These are phyloP conservation scores for Xenopus borealis DNA, from an alignment of 2,113 vertebrate genomes.

Conservation along the genomic window DNA sequence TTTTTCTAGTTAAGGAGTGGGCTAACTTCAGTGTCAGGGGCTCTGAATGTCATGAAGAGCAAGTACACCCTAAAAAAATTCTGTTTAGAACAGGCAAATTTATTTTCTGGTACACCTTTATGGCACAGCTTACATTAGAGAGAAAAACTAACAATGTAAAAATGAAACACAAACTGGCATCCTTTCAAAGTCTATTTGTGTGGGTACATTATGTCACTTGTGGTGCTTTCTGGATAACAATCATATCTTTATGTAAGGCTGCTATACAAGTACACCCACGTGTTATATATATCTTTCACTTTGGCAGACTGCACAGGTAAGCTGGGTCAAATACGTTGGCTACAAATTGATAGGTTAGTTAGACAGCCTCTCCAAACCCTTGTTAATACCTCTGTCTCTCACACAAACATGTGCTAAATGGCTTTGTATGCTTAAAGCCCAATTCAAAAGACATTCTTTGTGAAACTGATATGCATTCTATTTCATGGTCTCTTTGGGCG, in stretches of 20 bases:
- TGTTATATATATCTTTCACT: conserved; percentile 32
- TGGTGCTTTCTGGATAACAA: conserved; percentile 35
- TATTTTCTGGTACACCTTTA: too few relatives aligned
- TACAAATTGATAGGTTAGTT: conserved; percentile 19
- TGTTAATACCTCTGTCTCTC: conserved; percentile 17
- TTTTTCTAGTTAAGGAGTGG: too few relatives aligned
- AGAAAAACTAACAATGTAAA: neutral
- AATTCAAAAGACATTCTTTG: conserved; percentile 30
- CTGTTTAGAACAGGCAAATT: too few relatives aligned
- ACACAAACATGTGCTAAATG: conserved; percentile 24
- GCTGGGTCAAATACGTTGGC: conserved; percentile 35
- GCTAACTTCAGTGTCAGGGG: too few relatives aligned
- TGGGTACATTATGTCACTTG: conserved; percentile 16
- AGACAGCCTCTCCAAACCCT: conserved; percentile 29
- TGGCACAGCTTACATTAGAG: too few relatives aligned
- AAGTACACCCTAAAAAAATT: too few relatives aligned
- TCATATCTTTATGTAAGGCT: conserved; percentile 31
- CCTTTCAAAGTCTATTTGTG: conserved; percentile 5
- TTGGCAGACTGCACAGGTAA: conserved; percentile 39
- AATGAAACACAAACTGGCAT: conserved; percentile 8
- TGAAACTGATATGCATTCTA: conserved; percentile 35
- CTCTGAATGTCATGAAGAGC: too few relatives aligned
- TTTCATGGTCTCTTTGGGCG: conserved; percentile 14
- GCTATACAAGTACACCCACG: conserved; percentile 28
- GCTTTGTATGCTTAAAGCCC: conserved; percentile 26